Evolutionary conservation across 2,113 vertebrate species (phyloP).

Genomic region (Sciurus niger): DNA sequence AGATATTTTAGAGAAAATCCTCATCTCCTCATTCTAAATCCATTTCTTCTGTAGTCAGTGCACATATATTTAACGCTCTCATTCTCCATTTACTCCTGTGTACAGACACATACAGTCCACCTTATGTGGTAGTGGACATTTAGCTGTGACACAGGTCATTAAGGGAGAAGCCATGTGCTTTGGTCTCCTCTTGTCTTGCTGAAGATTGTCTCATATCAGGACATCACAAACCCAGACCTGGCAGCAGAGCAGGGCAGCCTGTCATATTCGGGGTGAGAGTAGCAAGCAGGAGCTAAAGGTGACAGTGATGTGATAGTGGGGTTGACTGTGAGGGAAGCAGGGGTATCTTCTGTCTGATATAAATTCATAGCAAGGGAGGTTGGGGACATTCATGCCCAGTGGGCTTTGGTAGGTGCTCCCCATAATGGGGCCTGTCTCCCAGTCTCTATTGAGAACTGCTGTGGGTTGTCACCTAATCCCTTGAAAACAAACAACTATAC

Average conservation of each 20-base stretch:
- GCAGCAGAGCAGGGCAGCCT: not conserved
- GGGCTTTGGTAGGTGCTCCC: not conserved
- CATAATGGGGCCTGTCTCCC: not conserved
- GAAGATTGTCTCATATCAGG: not conserved
- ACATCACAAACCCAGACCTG: not conserved
- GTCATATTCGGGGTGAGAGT: not conserved
- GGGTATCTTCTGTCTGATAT: not conserved
- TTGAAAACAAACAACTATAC: not conserved
- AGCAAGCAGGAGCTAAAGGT: not conserved
- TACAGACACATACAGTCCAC: not conserved
- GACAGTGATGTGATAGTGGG: too few relatives aligned
- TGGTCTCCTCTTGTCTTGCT: not conserved
- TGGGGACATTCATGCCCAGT: not conserved
- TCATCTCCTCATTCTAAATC: not conserved
- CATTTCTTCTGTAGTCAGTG: not conserved
- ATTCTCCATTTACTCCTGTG: rapidly evolving
- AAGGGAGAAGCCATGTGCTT: not conserved
- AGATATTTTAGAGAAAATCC: not conserved
- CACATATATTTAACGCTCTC: not conserved
- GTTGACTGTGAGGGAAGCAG: not conserved
- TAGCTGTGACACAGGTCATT: not conserved
- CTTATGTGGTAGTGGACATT: not conserved
- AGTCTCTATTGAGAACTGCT: not conserved
- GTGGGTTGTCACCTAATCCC: not conserved
- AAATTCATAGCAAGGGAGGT: not conserved